These are phyloP conservation scores for Sternotherus odoratus DNA, from an alignment of 2,797 vertebrate genomes.

Conservation along the genomic window DNA sequence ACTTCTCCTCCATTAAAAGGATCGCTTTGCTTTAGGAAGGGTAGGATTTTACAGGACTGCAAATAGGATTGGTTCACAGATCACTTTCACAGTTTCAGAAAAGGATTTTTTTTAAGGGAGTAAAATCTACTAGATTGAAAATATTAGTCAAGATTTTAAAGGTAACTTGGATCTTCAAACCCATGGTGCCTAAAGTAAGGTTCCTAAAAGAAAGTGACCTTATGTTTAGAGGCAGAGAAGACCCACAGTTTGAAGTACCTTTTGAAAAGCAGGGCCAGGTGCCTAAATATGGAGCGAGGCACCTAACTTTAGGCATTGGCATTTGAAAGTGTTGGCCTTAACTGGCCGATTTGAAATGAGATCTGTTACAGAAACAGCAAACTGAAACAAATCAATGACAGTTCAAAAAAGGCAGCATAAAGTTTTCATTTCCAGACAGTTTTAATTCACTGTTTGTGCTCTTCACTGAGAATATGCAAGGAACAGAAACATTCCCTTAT, in stretches of 20 bases:
- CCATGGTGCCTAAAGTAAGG: background rate
- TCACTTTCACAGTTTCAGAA: background rate
- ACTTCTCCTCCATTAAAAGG: background rate
- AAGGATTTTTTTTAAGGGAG: accelerated
- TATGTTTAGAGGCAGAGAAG: background rate
- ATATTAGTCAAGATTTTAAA: no score
- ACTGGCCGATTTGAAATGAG: slow-evolving; percentile 47
- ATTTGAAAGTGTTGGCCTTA: background rate
- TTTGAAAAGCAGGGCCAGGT: slow-evolving; percentile 29
- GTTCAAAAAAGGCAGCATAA: slow-evolving; percentile 74
- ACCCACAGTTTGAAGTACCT: background rate
- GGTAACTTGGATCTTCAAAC: background rate
- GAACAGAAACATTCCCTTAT: slow-evolving; percentile 83
- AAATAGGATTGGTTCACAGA: background rate
- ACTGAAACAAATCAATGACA: slow-evolving; percentile 75
- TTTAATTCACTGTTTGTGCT: slow-evolving; percentile 80
- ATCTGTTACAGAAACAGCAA: slow-evolving; percentile 64
- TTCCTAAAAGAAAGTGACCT: background rate
- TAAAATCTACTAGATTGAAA: background rate
- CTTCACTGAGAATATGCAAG: slow-evolving; percentile 74
- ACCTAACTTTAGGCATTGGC: background rate
- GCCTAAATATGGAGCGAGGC: background rate
- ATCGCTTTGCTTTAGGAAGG: background rate
- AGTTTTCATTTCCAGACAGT: slow-evolving; percentile 82
- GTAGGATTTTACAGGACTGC: background rate